Conservation (phyloP, 2,797 vertebrate genomes). For the Notolepis coatsorum region DNA sequence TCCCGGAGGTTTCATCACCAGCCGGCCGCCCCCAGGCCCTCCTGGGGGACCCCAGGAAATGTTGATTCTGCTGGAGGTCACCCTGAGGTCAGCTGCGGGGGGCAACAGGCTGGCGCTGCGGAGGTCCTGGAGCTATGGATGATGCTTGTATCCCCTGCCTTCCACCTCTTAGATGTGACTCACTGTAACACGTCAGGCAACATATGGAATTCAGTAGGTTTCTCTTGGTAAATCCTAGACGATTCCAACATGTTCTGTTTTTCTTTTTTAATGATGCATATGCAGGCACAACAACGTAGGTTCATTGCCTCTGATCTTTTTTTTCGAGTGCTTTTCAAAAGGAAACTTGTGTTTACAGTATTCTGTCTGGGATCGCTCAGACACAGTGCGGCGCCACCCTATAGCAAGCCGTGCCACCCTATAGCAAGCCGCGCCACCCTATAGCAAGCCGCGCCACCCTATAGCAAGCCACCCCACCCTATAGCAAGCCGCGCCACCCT, state of each 20-base stretch:
- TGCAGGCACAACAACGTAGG: no score
- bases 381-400: background rate
- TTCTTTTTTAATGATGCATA: no score
- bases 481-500: no score
- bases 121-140: slow-evolving; percentile 42
- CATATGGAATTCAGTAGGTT: background rate
- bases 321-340: background rate
- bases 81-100: slow-evolving; percentile 34
- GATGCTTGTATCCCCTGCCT: slow-evolving; percentile 19
- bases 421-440: background rate
- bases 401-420: background rate
- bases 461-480: background rate
- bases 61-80: slow-evolving; percentile 48
- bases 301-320: no score
- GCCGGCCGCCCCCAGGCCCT: slow-evolving; percentile 4
- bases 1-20: slow-evolving; percentile 39
- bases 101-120: slow-evolving; percentile 34
- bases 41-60: slow-evolving; percentile 40
- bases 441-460: background rate
- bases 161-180: slow-evolving; percentile 12
- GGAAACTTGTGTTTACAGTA: background rate
- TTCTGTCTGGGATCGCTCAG: background rate
- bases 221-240: background rate
- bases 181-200: slow-evolving; percentile 11
- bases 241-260: no score